A percentile compares a stretch with the other conserved stretches of the same genome.
Evolutionary conservation across 2,113 vertebrate genomes (phyloP).

Genomic region (Atractosteus spatula): DNA sequence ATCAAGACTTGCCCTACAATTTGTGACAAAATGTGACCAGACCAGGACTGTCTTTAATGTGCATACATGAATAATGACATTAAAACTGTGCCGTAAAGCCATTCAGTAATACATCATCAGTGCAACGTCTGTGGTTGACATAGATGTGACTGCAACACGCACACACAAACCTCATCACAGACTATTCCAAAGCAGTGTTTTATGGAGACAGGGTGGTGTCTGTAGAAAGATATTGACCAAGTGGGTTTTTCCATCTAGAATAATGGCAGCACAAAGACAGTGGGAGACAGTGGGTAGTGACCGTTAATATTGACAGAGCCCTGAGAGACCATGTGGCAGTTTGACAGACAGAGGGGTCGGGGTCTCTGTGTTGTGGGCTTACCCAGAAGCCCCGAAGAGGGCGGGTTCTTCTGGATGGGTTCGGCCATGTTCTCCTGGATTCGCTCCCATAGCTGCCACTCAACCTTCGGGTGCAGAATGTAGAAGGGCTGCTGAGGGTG

Average conservation of each 20-base stretch:
- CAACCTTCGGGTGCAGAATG: slow-evolving; percentile 66
- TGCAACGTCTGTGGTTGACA: too few species aligned
- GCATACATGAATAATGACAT: background rate
- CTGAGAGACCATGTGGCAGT: too few species aligned
- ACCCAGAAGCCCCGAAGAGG: slow-evolving; percentile 73
- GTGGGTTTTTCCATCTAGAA: too few species aligned
- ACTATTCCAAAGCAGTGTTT: too few species aligned
- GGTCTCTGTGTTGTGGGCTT: slow-evolving; percentile 6
- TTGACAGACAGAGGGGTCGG: too few species aligned
- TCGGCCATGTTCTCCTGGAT: slow-evolving; percentile 73
- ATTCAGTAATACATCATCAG: background rate
- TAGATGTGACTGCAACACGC: background rate
- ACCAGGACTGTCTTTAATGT: background rate
- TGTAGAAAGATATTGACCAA: too few species aligned
- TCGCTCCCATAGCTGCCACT: slow-evolving; percentile 71
- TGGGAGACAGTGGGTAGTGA: too few species aligned
- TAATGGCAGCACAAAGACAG: too few species aligned
- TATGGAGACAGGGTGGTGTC: too few species aligned
- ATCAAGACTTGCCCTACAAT: background rate
- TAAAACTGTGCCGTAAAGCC: background rate
- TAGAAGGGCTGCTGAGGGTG: slow-evolving; percentile 71
- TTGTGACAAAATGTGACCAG: background rate
- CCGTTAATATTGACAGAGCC: too few species aligned
- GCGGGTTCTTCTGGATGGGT: slow-evolving; percentile 71
- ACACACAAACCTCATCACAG: too few species aligned